Evolutionary conservation across 2,888 invertebrate species (phyloP), one percentile per base, ranked within the genome.

Genomic region (Tenthredo distinguenda): DNA sequence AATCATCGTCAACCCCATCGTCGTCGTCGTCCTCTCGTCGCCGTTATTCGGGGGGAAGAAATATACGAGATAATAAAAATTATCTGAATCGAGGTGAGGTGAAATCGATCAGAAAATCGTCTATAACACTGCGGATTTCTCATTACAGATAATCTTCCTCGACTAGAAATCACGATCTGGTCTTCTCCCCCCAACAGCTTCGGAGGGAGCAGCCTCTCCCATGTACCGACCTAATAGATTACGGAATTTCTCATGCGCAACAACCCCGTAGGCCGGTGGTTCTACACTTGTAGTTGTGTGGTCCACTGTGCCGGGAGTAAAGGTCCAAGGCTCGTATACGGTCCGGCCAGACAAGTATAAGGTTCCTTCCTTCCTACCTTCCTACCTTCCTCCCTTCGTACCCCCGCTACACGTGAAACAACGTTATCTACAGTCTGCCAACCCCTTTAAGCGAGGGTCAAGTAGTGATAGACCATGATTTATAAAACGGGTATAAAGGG

Each of bases 401-500:
- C 43, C 43, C 10, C n/a, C 47, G 15, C 76, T 21, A 62, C 21
- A 81, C 40, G 47, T 26, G 34, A 77, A 77, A 81, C 81, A 21
- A 81, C 58, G 58, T 81, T 81, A 81, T 81, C 81, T 62, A 81
- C 81, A 40, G 34, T 37, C 81, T 81, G 40, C 58, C 81, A 62
- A 62, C 81, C 81, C 81, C 81, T 81, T 81, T 31, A 40, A 40
- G 10, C 81, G 18, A 81, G 81, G 81, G 81, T 81, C 81, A 81
- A 81, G 81, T 77, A 81, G 81, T 62, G 81, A 81, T 81, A 81
- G 81, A 81, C 81, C 58, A 81, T 81, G 81, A 81, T 81, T 81
- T 81, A 81, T 81, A 81, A 81, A 81, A 81, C 34, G 62, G 81
- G 62, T 77, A n/a, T 50, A 18, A 34, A 34, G 77, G 50, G 50